Conservation (phyloP, 2,888 invertebrate genomes). For the Tineola bisselliella region DNA sequence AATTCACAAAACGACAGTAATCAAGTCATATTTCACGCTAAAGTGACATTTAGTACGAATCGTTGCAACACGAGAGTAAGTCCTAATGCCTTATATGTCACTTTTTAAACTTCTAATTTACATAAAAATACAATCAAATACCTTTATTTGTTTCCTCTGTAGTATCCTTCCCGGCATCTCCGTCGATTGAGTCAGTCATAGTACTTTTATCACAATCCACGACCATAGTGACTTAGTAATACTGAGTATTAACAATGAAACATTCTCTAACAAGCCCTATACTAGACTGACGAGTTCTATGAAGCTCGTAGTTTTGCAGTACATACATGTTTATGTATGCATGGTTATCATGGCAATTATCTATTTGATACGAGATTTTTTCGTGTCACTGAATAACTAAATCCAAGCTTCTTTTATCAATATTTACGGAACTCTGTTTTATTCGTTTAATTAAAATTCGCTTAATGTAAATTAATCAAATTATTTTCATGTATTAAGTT, state of each 20-base stretch:
- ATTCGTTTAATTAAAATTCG: no score
- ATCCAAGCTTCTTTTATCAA: neutral
- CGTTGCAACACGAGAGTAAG: no score
- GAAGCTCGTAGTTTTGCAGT: neutral
- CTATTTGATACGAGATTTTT: neutral
- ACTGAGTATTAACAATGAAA: neutral
- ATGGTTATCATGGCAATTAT: conserved; percentile 16
- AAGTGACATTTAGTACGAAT: no score
- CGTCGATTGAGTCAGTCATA: neutral
- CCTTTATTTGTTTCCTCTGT: neutral
- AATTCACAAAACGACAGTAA: no score
- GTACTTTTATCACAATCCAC: neutral
- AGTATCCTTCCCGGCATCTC: neutral
- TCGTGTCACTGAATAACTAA: neutral
- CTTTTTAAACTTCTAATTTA: no score
- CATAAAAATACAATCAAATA: no score
- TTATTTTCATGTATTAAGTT: no score
- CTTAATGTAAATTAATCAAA: no score
- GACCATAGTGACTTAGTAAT: neutral
- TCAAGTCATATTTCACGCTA: no score
- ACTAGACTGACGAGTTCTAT: neutral
- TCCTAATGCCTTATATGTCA: no score
- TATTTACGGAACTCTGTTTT: neutral
- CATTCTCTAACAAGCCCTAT: neutral
- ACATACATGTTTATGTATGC: neutral